Base-by-base conservation (phyloP, 2,113 vertebrate species). In the Callipepla californica region DNA sequence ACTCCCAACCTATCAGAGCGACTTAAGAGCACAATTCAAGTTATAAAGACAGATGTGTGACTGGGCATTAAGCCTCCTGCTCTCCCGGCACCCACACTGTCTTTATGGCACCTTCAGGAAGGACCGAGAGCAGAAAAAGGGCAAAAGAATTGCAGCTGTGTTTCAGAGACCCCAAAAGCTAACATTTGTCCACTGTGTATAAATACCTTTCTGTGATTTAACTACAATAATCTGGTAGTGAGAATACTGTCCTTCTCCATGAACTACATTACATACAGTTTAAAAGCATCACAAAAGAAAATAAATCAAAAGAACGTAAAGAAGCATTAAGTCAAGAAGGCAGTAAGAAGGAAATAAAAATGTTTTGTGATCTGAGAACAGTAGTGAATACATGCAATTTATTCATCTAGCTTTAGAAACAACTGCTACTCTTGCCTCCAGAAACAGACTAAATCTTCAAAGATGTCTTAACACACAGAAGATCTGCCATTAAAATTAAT, bases 401-500 rank as follows among this genome's bases (percentile, higher is more conserved):
- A 82, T 6, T 5, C 17, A 80, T 69, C 28, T 34, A 89, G 81
- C 67, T 85, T 82, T 85, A 89, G 63, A 89, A 95, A 91, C n/a
- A 84, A 50, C 47, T 76, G 66, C 32, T 81, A 40, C 30, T 73
- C 73, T 82, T 87, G 84, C 58, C 72, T 74, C 67, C 2, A 7
- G 87, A 87, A 91, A 92, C 53, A 80, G 70, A 85, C 59, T 85
- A 67, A 70, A 83, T 87, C 87, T 94, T 94, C 93, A 96, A 93
- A 94, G 85, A 57, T 69, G 42, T 85, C 70, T 87, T 92, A 89
- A 93, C 65, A 77, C n/a, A 83, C 2, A 75, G 44, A 94, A 82
- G 72, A 87, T 80, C 85, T 80, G 72, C 34, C 57, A 80, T 88
- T 93, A 93, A 89, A 95, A 94, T 94, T 94, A 92, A 89, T 85